phyloP scores from a whole-genome alignment of 2,888 invertebrate genomes.

The Agrochola circellaris region DNA sequence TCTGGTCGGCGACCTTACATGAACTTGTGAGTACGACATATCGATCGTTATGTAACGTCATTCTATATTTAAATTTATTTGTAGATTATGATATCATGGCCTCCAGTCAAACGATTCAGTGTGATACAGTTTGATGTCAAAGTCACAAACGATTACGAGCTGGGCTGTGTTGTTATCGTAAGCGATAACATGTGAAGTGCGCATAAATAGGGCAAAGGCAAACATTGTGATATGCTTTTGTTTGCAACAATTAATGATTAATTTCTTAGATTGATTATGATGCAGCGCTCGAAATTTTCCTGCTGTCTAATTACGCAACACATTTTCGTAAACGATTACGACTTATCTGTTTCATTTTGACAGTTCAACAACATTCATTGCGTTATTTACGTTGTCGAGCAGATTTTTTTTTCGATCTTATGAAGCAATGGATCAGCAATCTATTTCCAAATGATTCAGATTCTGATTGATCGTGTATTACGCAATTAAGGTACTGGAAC shows the following conservation, averaged over 20 bases:
- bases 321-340: too few species aligned
- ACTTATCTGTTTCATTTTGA: too few species aligned
- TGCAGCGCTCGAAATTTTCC: neutral
- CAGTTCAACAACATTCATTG: too few species aligned
- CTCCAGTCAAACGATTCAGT: slow-evolving; percentile 13
- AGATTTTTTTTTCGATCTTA: too few species aligned
- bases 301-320: too few species aligned
- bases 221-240: neutral
- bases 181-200: slow-evolving; percentile 24
- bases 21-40: slow-evolving; percentile 24
- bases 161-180: slow-evolving; percentile 2
- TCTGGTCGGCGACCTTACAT: slow-evolving; percentile 24
- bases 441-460: too few species aligned
- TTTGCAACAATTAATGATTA: neutral
- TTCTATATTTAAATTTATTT: slow-evolving; percentile 13
- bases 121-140: slow-evolving; percentile 37
- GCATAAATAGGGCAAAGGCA: slow-evolving; percentile 8
- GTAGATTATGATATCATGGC: slow-evolving; percentile 14
- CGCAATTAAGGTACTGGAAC: too few species aligned
- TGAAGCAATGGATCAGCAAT: too few species aligned
- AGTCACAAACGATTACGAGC: slow-evolving; percentile 11
- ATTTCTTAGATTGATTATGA: neutral
- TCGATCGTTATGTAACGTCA: slow-evolving; percentile 28
- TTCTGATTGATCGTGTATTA: too few species aligned
- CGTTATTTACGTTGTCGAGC: too few species aligned